Evolutionary conservation across 2,888 invertebrate genomes (phyloP).

Genomic region (Xestia sexstrigata): DNA sequence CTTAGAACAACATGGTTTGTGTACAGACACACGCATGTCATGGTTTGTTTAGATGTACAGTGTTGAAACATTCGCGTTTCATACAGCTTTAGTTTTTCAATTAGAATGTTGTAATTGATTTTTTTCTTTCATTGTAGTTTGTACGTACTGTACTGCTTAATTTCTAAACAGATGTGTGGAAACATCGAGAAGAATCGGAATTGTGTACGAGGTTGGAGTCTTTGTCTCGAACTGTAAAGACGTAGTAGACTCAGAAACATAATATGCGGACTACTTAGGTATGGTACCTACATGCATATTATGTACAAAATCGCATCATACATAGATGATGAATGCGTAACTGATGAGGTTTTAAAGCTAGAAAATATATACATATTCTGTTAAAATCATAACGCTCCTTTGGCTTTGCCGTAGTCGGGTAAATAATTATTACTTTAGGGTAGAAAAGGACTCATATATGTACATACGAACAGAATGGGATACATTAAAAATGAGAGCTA

Average conservation of each 20-base stretch:
- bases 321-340: neutral
- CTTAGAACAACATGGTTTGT: neutral
- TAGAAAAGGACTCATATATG: neutral
- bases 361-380: neutral
- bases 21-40: constrained; percentile 31
- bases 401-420: neutral
- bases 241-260: neutral
- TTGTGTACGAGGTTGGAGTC: constrained; percentile 1
- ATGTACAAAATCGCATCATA: neutral
- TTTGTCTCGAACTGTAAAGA: constrained; percentile 2
- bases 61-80: constrained; percentile 56
- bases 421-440: constrained; percentile 4
- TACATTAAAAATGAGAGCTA: neutral
- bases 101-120: constrained; percentile 59
- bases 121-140: constrained; percentile 35
- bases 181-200: constrained; percentile 4
- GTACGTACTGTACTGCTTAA: constrained; percentile 2
- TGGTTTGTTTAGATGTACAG: constrained; percentile 49
- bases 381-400: neutral
- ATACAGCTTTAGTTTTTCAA: constrained; percentile 60
- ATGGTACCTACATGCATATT: neutral
- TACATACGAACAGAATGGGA: neutral
- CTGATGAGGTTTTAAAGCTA: neutral
- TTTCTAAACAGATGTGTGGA: constrained; percentile 30
- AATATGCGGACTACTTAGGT: neutral